Conservation (phyloP, 2,888 invertebrate species). For the Kryphioiulus occultus region DNA sequence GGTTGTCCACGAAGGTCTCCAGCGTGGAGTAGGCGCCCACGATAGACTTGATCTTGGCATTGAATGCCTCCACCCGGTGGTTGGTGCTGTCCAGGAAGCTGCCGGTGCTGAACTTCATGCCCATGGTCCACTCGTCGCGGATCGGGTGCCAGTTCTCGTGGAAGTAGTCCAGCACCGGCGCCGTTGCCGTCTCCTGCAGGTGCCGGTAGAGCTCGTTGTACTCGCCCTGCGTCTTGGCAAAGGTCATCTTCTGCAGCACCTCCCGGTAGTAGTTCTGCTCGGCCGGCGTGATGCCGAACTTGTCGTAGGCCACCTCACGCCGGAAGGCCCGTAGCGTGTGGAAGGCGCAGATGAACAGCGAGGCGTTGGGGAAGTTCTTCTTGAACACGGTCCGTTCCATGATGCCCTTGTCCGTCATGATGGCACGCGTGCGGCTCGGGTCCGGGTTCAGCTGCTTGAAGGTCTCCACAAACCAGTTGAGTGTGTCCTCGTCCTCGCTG, state of each 20-base stretch:
- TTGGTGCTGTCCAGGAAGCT: not conserved
- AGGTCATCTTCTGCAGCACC: not conserved
- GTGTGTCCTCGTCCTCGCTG: not conserved
- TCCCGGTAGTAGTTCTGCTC: not conserved
- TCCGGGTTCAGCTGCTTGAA: constrained; percentile 13
- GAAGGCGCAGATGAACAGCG: not conserved
- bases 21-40: not conserved
- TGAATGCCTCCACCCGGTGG: not conserved
- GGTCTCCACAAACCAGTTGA: not conserved
- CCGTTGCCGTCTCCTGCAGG: not conserved
- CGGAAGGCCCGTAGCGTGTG: not conserved
- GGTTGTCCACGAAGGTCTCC: not conserved
- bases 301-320: not conserved
- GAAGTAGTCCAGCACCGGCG: not conserved
- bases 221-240: not conserved
- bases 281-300: not conserved
- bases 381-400: not conserved
- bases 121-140: not conserved
- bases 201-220: not conserved
- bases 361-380: not conserved
- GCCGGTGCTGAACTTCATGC: not conserved
- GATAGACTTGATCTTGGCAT: not conserved
- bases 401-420: not conserved
- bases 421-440: not conserved
- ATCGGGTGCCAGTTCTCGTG: not conserved